These are phyloP conservation scores for Callaeas wilsoni DNA, from an alignment of 2,113 vertebrate genomes.

Conservation along the genomic window DNA sequence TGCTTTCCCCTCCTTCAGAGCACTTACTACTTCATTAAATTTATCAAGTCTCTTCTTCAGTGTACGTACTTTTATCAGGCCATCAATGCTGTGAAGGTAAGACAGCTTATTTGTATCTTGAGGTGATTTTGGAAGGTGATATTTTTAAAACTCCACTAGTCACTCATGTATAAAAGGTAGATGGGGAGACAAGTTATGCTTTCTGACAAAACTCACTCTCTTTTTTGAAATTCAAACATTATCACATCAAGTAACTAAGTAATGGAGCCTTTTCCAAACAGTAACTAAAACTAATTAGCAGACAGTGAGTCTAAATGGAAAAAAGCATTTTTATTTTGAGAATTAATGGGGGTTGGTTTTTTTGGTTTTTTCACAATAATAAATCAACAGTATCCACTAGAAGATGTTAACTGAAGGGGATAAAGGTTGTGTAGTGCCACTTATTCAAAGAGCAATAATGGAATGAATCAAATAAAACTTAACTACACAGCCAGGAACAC, in stretches of 20 bases:
- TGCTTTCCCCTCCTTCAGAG: slow-evolving; percentile 88
- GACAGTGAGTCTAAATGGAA: neutral
- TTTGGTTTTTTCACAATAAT: neutral
- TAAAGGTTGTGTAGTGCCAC: neutral
- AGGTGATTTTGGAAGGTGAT: neutral
- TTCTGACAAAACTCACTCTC: neutral
- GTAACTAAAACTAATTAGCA: neutral
- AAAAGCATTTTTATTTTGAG: neutral
- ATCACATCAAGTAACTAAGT: neutral
- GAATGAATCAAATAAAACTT: neutral
- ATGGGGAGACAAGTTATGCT: neutral
- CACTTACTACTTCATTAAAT: slow-evolving; percentile 89
- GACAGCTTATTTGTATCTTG: neutral
- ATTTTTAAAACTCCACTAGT: neutral
- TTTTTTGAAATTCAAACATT: neutral
- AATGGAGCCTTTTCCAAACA: neutral
- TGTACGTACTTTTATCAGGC: slow-evolving; percentile 85
- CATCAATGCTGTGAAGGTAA: slow-evolving; percentile 81
- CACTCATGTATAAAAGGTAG: neutral
- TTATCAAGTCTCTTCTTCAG: slow-evolving; percentile 85
- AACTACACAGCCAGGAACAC: neutral
- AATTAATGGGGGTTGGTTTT: neutral
- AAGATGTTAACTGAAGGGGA: neutral
- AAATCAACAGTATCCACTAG: neutral
- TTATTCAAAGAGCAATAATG: neutral